These are phyloP conservation scores for Hybos culiciformis DNA, from an alignment of 2,888 invertebrate genomes.

Conservation along the genomic window DNA sequence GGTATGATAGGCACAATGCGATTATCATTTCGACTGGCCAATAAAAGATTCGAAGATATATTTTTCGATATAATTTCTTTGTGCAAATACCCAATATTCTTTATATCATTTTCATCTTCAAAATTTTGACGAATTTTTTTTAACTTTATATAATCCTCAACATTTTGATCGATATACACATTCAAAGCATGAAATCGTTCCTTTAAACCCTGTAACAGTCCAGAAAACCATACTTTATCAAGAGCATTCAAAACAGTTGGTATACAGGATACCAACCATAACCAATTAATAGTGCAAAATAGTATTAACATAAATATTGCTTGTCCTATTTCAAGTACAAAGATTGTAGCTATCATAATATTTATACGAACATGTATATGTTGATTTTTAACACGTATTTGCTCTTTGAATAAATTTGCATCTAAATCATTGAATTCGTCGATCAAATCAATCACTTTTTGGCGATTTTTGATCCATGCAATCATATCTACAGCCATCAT, in stretches of 20 bases:
- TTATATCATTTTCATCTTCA: neutral
- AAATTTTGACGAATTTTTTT: neutral
- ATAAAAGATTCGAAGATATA: neutral
- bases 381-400: conserved; percentile 25
- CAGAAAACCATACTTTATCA: conserved; percentile 34
- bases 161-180: conserved; percentile 1
- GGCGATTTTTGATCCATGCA: conserved; percentile 29
- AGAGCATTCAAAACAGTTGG: conserved; percentile 30
- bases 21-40: neutral
- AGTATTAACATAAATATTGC: conserved; percentile 22
- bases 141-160: conserved; percentile 1
- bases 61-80: neutral
- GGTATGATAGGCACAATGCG: neutral
- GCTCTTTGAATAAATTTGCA: conserved; percentile 26
- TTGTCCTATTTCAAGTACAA: conserved; percentile 25
- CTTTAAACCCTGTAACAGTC: conserved; percentile 26
- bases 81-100: neutral
- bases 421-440: conserved; percentile 29
- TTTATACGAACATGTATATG: conserved; percentile 21
- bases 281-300: conserved; percentile 23
- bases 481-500: conserved; percentile 34
- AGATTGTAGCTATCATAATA: conserved; percentile 22
- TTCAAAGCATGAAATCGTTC: conserved; percentile 22
- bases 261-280: conserved; percentile 27
- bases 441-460: conserved; percentile 24